Evolutionary conservation across 2,797 vertebrate genomes (phyloP).

Genomic region (Epinephelus awoara): DNA sequence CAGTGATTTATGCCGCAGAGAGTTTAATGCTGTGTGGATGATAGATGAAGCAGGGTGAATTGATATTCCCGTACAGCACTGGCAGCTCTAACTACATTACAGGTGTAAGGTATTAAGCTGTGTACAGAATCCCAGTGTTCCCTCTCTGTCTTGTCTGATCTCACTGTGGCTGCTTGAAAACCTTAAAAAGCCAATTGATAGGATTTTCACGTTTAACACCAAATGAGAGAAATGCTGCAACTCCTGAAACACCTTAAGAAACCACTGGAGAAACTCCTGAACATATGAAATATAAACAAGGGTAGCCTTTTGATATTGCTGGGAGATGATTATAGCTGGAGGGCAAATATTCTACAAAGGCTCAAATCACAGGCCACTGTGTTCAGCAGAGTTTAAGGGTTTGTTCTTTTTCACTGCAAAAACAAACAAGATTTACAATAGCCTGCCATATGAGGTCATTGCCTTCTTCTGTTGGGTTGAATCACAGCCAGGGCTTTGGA

Average conservation of each 20-base stretch:
- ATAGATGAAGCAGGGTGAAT: constrained; percentile 29
- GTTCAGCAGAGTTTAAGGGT: constrained; percentile 1
- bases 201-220: constrained; percentile 9
- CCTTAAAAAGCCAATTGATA: neutral
- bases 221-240: neutral
- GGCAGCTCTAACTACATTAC: constrained; percentile 28
- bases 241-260: neutral
- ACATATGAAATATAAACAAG: neutral
- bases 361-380: neutral
- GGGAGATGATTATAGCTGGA: constrained; percentile 6
- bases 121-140: constrained; percentile 33
- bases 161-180: neutral
- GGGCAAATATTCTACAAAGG: constrained; percentile 14
- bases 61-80: constrained; percentile 30
- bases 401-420: neutral
- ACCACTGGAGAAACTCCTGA: neutral
- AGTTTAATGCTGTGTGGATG: constrained; percentile 9
- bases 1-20: constrained; percentile 28
- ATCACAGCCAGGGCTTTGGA: neutral
- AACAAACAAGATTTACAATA: neutral
- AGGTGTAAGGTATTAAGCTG: constrained; percentile 32
- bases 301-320: constrained; percentile 17
- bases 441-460: neutral
- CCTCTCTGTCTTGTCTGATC: constrained; percentile 5
- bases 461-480: neutral